Evolutionary conservation across 2,113 vertebrate genomes (phyloP).

Genomic region (Hassar affinis): DNA sequence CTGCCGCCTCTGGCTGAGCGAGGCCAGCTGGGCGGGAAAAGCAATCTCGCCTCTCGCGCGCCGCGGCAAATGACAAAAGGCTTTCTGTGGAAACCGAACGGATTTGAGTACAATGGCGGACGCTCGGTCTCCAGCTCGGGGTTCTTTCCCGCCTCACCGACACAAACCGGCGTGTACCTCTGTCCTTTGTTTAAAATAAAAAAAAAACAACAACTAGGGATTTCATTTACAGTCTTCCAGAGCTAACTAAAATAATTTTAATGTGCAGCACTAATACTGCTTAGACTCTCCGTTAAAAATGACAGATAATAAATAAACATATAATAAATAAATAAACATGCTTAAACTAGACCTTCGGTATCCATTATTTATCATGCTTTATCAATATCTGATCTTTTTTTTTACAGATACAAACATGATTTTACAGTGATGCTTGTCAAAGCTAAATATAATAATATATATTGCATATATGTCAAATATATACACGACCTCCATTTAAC

Average conservation of each 20-base stretch:
- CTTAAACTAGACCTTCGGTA: neutral
- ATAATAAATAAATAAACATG: neutral
- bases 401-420: neutral
- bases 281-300: neutral
- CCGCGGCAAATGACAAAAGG: slow-evolving; percentile 56
- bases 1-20: slow-evolving; percentile 67
- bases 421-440: neutral
- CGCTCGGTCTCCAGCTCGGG: neutral
- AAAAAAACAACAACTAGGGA: too few species aligned
- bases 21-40: slow-evolving; percentile 51
- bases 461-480: neutral
- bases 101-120: slow-evolving; percentile 42
- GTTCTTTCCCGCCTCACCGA: neutral
- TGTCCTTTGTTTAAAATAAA: neutral
- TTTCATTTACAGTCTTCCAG: neutral
- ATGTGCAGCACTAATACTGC: too few species aligned
- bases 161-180: too few species aligned
- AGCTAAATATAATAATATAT: neutral
- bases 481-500: neutral
- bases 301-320: neutral
- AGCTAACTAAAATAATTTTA: neutral
- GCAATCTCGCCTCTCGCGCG: slow-evolving; percentile 33
- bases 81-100: slow-evolving; percentile 60
- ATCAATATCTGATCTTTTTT: neutral
- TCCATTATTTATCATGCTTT: neutral